Base-by-base conservation (phyloP, 2,113 vertebrate genomes). In the Thunnus maccoyii region DNA sequence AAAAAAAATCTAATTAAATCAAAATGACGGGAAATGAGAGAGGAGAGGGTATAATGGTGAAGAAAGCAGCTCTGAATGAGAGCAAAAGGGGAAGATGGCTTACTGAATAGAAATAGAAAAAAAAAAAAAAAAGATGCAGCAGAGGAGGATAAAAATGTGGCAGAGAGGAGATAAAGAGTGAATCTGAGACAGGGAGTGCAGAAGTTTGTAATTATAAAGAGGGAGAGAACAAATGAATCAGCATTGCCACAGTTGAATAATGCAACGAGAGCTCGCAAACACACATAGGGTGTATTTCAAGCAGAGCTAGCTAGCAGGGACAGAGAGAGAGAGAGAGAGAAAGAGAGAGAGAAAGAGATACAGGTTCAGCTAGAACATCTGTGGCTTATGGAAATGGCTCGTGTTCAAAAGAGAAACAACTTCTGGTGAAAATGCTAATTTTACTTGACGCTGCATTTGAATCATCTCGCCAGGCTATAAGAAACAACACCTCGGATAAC, bases 201-300 rank as follows among this genome's bases (percentile, higher is more conserved):
- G 55, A 84, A 85, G 80, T 90, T 86, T 83, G 80, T 86, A 89
- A 89, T 90, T 90, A 88, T 69, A 74, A 82, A 86, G 70, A 44
- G 55, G 51, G 47, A 71, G 75, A 71, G 84, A 87, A 87, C 65
- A 87, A 90, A 83, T 82, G 87, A 87, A 90, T 91, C 83, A 62
- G 87, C 85, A 82, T 52, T 22, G 78, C 79, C 69, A 18, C 58
- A 44, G 55, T 2, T 89, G 85, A 89, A 91, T 91, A 90, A 91
- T 90, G 86, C 80, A 91, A 47, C 58, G 18, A n/a, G 0, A 47
- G 54, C 36, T 55, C 3, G 46, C 73, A 78, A 70, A 83, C 79
- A 81, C 65, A 58, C 55, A 60, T 17, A 67, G 48, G 22, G 67
- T 15, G 66, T 65, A 46, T 78, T 86, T 76, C 47, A 60, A 80